These are phyloP conservation scores for Stramonita haemastoma DNA, from an alignment of 2,888 invertebrate species.

Conservation along the genomic window DNA sequence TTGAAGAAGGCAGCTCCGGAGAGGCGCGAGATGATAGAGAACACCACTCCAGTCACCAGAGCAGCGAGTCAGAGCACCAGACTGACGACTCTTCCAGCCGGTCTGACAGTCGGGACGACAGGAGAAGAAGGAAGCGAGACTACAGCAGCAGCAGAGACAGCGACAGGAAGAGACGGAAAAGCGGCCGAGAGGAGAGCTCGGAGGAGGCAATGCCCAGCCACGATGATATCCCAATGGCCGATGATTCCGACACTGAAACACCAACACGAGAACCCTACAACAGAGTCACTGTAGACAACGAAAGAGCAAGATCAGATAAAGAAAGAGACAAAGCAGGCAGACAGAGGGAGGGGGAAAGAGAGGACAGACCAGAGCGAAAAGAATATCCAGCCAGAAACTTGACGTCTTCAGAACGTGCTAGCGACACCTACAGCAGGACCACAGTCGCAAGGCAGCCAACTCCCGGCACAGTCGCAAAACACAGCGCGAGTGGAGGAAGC, in stretches of 20 bases:
- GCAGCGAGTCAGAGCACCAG: neutral
- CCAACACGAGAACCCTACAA: neutral
- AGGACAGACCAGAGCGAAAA: neutral
- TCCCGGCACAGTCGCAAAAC: neutral
- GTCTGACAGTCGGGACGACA: neutral
- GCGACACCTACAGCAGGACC: neutral
- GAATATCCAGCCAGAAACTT: neutral
- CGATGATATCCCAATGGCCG: neutral
- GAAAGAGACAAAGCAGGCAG: neutral
- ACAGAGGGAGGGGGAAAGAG: neutral
- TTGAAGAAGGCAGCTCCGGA: neutral
- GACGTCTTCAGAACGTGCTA: neutral
- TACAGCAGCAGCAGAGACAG: neutral
- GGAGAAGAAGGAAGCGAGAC: conserved; percentile 9
- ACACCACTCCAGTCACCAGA: neutral
- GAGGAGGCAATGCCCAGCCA: conserved; percentile 1
- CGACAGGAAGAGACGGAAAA: conserved; percentile 20
- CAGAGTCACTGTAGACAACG: neutral
- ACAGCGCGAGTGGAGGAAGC: conserved; percentile 1
- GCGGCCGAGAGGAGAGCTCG: neutral
- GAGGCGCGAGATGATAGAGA: neutral
- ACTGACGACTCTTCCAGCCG: neutral
- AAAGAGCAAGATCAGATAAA: neutral
- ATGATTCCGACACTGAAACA: neutral
- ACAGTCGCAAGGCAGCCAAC: neutral